Conservation (phyloP, 2,797 vertebrate genomes). For the Crenichthys baileyi region DNA sequence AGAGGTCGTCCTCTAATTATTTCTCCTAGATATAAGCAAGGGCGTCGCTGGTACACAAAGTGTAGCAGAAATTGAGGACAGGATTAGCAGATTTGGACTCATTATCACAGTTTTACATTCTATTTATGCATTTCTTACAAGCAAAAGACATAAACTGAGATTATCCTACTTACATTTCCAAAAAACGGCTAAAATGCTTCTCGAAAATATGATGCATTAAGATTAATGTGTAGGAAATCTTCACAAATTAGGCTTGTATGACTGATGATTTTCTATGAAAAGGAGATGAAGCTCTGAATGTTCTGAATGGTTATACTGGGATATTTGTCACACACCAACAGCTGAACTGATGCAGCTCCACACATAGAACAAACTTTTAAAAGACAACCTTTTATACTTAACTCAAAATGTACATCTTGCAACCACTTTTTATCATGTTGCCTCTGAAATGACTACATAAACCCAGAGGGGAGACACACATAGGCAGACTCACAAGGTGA, state of each 20-base stretch:
- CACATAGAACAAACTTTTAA: no score
- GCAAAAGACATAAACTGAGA: not conserved
- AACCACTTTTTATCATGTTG: not conserved
- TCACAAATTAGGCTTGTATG: not conserved
- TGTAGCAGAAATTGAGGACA: not conserved
- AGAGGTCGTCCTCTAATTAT: constrained; percentile 71
- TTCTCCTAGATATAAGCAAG: constrained; percentile 51
- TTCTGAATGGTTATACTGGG: no score
- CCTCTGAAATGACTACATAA: not conserved
- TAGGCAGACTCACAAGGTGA: not conserved
- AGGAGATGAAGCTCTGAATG: not conserved
- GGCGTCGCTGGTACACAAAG: constrained; percentile 14
- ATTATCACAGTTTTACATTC: not conserved
- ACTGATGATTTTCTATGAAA: not conserved
- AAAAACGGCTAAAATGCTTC: not conserved
- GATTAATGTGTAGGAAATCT: not conserved
- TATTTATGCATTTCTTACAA: not conserved
- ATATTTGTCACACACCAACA: no score
- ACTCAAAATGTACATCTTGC: not conserved
- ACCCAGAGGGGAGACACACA: not conserved
- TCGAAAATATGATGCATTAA: not conserved
- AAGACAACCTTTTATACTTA: not conserved
- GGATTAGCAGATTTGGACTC: not conserved
- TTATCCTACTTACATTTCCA: not conserved
- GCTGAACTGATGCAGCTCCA: no score